Base-by-base conservation (phyloP, 1,140 invertebrate species). In the Hyphantria cunea region DNA sequence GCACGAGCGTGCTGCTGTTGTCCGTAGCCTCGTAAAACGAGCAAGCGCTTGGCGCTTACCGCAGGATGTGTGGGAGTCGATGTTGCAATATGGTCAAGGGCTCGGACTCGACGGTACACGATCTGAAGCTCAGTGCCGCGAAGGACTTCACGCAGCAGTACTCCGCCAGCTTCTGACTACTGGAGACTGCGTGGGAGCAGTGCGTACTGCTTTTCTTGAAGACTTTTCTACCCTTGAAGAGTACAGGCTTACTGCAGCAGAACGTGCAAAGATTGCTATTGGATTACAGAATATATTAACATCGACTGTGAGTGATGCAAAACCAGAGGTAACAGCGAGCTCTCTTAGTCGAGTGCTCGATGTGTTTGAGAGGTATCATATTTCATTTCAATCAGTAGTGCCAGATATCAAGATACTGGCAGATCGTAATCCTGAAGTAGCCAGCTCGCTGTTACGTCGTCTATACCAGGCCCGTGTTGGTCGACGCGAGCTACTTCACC, bases 121-220 rank as follows among this genome's bases (percentile, higher is more conserved):
- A 1, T 10, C 60, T 12, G 53, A 64, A 17, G 61, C 66, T 5
- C 61, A 74, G 31, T 80, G 80, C 53, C 53, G 48, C 3, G 84
- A 86, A 59, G 81, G 81, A 10, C 44, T 86, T 12, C 84, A 86
- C 33, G 74, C 79, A 3, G 74, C 75, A 11, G 63, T 84, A 6
- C 56, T 86, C 12, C 68, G 79, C 4, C 53, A 71, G 25, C 39
- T 86, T 17, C 50, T 84, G 14, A 33, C 39, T 6, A 45, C 50
- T 49, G 56, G 53, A 12, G 10, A 49, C 0, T 66, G 69, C 37
- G 9, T 72, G 33, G 33, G 32, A 17, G 14, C 25, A 14, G 42
- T 76, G 25, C 13, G 69, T 6, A 56, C 49, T 17, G 69, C 64
- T 7, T 86, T 78, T 54, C 10, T 72, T 7, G 39, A 68, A 25